Percentiles rank a stretch among this genome's conserved stretches.
These are phyloP conservation scores for Rhadina sibilatrix DNA, from an alignment of 2,113 vertebrate species.

Conservation along the genomic window DNA sequence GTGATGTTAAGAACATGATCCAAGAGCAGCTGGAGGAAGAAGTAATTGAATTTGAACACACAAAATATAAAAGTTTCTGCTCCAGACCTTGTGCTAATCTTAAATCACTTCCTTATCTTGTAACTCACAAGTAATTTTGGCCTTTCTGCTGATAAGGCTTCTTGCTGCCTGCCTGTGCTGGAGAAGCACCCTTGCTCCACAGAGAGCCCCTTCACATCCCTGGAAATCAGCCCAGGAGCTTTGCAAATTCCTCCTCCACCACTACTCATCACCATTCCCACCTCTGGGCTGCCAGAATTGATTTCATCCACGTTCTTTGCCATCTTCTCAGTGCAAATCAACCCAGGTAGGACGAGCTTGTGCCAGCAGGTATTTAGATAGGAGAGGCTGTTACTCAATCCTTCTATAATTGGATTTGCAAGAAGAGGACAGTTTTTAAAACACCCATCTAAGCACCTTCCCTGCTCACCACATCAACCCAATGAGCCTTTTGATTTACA, in stretches of 20 bases:
- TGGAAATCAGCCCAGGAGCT: background rate
- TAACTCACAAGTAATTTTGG: background rate
- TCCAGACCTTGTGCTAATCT: background rate
- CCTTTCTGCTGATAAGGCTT: background rate
- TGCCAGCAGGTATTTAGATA: background rate
- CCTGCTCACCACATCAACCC: background rate
- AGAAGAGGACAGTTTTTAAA: background rate
- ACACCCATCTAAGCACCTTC: background rate
- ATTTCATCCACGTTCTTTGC: accelerated
- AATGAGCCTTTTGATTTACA: background rate
- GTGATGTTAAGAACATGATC: constrained; percentile 79
- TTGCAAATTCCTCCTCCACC: background rate
- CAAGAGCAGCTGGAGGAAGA: constrained; percentile 84
- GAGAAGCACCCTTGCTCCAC: background rate
- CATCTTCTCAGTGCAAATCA: background rate
- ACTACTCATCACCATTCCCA: background rate
- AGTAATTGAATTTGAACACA: background rate
- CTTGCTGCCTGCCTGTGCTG: background rate
- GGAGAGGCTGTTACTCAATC: background rate
- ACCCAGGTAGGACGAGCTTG: background rate
- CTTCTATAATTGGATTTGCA: background rate
- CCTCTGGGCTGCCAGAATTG: background rate
- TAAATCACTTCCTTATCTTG: background rate
- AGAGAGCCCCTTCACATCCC: background rate
- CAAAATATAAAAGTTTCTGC: background rate